phyloP scores from a whole-genome alignment of 2,113 vertebrate genomes.

The Pseudonaja textilis region DNA sequence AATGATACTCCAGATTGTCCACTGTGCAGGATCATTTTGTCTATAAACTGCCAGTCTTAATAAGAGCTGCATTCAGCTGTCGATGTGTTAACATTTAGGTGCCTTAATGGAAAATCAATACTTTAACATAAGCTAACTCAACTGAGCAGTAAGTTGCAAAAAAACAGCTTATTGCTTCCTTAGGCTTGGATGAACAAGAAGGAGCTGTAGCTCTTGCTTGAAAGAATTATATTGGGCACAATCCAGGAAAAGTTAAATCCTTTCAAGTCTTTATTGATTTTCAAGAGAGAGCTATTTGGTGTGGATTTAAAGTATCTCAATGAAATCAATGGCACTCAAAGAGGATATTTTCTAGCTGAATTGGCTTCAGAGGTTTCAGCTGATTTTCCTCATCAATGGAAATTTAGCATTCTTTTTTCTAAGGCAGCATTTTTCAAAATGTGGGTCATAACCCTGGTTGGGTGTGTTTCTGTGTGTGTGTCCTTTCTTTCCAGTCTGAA shows the following conservation, averaged over 20 bases:
- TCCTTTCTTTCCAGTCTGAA: neutral
- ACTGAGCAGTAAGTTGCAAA: constrained; percentile 51
- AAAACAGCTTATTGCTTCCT: constrained; percentile 35
- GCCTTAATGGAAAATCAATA: constrained; percentile 68
- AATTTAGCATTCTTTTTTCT: constrained; percentile 1
- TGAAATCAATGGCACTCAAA: constrained; percentile 2
- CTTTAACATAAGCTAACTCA: constrained; percentile 61
- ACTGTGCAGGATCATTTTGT: constrained; percentile 40
- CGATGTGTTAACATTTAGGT: constrained; percentile 56
- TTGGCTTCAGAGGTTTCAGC: neutral
- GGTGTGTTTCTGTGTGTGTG: neutral
- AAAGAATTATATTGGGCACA: constrained; percentile 11
- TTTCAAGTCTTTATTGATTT: constrained; percentile 9
- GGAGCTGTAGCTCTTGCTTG: neutral
- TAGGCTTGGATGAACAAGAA: constrained; percentile 37
- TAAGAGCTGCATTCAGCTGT: constrained; percentile 50
- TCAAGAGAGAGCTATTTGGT: neutral
- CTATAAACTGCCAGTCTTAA: constrained; percentile 53
- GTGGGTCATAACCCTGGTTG: neutral
- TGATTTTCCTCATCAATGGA: neutral
- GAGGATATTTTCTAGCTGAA: neutral
- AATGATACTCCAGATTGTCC: constrained; percentile 9
- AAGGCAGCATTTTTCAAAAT: neutral
- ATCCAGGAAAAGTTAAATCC: neutral
- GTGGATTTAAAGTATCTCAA: neutral